These are phyloP conservation scores for Metellina segmentata DNA, from an alignment of 2,888 invertebrate species.

Conservation along the genomic window DNA sequence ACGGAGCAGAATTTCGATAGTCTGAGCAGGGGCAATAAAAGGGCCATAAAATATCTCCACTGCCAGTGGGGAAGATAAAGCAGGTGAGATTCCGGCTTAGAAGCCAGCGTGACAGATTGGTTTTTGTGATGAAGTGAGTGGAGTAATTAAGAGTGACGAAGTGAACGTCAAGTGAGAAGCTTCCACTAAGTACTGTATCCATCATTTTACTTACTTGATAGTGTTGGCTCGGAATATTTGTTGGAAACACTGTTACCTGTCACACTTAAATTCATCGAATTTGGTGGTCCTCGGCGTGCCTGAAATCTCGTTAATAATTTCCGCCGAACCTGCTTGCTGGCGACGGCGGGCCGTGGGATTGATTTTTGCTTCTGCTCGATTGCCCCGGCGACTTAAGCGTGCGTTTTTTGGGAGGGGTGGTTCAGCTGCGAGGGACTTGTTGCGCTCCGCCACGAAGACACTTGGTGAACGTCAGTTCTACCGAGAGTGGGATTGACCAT, in stretches of 20 bases:
- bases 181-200: slow-evolving; percentile 70
- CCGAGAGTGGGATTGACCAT: too few relatives aligned
- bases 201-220: slow-evolving; percentile 71
- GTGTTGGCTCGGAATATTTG: slow-evolving; percentile 64
- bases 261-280: slow-evolving; percentile 70
- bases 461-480: too few relatives aligned
- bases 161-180: slow-evolving; percentile 66
- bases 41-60: slow-evolving; percentile 58
- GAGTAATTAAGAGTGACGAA: slow-evolving; percentile 74
- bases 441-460: slow-evolving; percentile 1
- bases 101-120: slow-evolving; percentile 71
- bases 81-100: slow-evolving; percentile 63
- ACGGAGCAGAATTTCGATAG: slow-evolving; percentile 37
- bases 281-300: slow-evolving; percentile 45
- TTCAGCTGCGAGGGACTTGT: slow-evolving; percentile 23
- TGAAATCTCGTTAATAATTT: slow-evolving; percentile 68
- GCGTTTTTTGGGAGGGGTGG: neutral
- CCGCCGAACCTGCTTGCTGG: neutral
- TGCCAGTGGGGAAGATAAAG: slow-evolving; percentile 67
- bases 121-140: slow-evolving; percentile 74
- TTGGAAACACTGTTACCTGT: slow-evolving; percentile 68
- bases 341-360: slow-evolving; percentile 26
- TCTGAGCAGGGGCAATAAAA: slow-evolving; percentile 47
- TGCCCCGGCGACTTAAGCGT: neutral
- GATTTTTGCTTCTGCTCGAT: slow-evolving; percentile 20